A percentile compares a stretch with the other conserved stretches of the same genome.
These are phyloP conservation scores for Adelges cooleyi DNA, from an alignment of 1,140 invertebrate species.

Conservation along the genomic window DNA sequence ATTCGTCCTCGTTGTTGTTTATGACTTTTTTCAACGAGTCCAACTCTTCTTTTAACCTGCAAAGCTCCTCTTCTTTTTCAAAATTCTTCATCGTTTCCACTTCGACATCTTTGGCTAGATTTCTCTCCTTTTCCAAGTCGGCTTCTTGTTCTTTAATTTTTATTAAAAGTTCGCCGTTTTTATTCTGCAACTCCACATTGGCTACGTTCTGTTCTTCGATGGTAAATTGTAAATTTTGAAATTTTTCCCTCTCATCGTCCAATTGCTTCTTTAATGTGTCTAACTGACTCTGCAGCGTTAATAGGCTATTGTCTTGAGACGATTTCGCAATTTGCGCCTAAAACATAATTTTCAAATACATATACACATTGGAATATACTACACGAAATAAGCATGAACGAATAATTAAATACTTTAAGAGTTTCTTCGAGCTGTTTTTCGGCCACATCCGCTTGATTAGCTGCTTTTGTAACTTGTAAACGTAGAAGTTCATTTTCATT, in stretches of 20 bases:
- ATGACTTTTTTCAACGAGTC: slow-evolving; percentile 17
- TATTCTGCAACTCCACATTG: slow-evolving; percentile 18
- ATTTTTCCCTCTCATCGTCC: slow-evolving; percentile 19
- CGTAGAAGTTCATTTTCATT: slow-evolving; percentile 17
- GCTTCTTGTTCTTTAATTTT: slow-evolving; percentile 8
- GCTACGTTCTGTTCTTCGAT: slow-evolving; percentile 20
- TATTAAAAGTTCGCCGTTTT: slow-evolving; percentile 12
- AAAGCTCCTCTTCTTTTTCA: slow-evolving; percentile 24
- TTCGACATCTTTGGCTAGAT: slow-evolving; percentile 23
- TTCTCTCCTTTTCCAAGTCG: slow-evolving; percentile 10
- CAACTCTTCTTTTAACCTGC: slow-evolving; percentile 18
- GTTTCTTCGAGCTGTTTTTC: slow-evolving; percentile 11
- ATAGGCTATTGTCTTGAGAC: neutral
- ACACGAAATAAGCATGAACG: neutral
- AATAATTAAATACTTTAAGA: neutral
- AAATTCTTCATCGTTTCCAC: slow-evolving; percentile 19
- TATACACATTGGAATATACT: too few relatives aligned
- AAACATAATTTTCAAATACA: neutral
- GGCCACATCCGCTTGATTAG: slow-evolving; percentile 11
- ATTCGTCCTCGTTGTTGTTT: slow-evolving; percentile 15
- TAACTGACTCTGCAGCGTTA: neutral
- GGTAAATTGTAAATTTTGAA: slow-evolving; percentile 13
- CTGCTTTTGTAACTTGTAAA: slow-evolving; percentile 17
- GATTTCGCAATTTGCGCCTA: neutral
- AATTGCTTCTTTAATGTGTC: slow-evolving; percentile 2